These are phyloP conservation scores for Panurus biarmicus DNA, from an alignment of 2,113 vertebrate species.

Conservation along the genomic window DNA sequence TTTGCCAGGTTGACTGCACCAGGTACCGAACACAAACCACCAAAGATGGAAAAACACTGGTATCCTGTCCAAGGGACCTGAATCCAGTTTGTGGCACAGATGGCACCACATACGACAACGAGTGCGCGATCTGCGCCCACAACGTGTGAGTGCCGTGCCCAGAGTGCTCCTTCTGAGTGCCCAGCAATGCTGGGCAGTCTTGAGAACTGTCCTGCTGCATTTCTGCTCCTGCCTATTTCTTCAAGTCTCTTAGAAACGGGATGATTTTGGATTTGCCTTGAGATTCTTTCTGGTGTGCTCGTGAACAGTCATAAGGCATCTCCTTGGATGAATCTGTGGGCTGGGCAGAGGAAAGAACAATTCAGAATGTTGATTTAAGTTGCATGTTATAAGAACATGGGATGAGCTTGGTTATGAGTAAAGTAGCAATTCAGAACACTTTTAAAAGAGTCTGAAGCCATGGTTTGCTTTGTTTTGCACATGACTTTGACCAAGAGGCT, in stretches of 20 bases:
- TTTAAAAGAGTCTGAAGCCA: background rate
- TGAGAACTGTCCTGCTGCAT: background rate
- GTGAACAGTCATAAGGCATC: background rate
- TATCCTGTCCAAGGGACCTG: background rate
- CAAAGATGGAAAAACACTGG: background rate
- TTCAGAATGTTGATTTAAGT: background rate
- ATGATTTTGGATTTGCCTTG: background rate
- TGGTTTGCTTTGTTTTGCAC: background rate
- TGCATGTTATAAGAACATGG: background rate
- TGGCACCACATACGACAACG: conserved; percentile 3
- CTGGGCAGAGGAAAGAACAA: background rate
- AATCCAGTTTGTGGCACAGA: conserved; percentile 36
- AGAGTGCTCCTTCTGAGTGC: background rate
- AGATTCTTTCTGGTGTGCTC: background rate
- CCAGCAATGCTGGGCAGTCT: background rate
- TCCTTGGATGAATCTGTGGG: background rate
- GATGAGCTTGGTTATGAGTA: background rate
- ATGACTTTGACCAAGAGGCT: background rate
- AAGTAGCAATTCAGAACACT: background rate
- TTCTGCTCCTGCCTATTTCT: background rate
- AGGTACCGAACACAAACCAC: background rate
- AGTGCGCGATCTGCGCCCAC: conserved; percentile 33
- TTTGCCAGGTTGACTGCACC: conserved; percentile 15
- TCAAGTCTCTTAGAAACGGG: background rate
- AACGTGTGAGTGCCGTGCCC: background rate